These are phyloP conservation scores for Paramacrobiotus metropolitanus DNA, from an alignment of 1,140 invertebrate genomes.

Conservation along the genomic window DNA sequence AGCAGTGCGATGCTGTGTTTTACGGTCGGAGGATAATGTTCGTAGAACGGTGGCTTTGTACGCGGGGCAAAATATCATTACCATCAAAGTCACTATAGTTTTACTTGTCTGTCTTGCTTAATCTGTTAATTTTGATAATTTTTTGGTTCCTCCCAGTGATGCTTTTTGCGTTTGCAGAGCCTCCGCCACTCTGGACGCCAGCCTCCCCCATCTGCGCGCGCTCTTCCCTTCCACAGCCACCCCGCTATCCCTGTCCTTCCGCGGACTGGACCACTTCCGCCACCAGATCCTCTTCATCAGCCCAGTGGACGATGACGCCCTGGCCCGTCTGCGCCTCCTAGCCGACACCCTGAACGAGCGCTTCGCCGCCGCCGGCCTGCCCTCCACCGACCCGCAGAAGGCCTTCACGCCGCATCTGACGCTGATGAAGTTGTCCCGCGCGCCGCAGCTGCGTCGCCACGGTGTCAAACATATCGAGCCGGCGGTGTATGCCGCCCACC, in stretches of 20 bases:
- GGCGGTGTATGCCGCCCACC: background rate
- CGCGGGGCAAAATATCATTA: background rate
- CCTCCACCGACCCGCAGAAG: background rate
- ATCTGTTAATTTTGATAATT: background rate
- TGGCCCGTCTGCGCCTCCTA: background rate
- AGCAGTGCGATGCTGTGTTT: too few species aligned
- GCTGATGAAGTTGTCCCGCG: conserved; percentile 1
- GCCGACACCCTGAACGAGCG: background rate
- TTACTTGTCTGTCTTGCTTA: background rate
- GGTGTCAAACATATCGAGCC: background rate
- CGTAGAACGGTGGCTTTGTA: too few species aligned
- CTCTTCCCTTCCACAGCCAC: too few species aligned
- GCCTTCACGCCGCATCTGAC: background rate
- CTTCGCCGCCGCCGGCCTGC: background rate
- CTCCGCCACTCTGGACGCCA: background rate
- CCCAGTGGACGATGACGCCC: background rate
- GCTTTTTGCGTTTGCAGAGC: background rate
- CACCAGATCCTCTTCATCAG: background rate
- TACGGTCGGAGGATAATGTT: too few species aligned
- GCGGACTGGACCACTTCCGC: background rate
- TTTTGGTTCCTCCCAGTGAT: background rate
- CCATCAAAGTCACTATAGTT: background rate
- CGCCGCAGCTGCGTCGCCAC: background rate
- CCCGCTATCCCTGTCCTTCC: background rate
- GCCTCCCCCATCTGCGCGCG: background rate